A percentile compares a stretch with the other conserved stretches of the same genome.
phyloP scores from a whole-genome alignment of 1,140 invertebrate genomes.

The Drosophila erecta region DNA sequence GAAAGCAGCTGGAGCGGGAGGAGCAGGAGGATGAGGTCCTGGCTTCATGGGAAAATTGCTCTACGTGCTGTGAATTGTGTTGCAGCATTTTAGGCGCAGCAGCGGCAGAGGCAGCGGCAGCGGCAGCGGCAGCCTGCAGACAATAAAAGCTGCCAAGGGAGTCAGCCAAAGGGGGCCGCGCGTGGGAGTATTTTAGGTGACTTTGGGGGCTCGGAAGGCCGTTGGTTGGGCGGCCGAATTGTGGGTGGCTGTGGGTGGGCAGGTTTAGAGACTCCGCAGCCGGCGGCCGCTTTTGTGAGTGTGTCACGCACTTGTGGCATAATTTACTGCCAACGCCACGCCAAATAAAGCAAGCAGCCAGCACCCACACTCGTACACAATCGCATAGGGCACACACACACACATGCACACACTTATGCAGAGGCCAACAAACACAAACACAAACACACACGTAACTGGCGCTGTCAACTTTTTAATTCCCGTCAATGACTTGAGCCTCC shows the following conservation, averaged over 20 bases:
- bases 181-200: background rate
- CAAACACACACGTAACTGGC: slow-evolving; percentile 36
- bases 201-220: background rate
- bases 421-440: slow-evolving; percentile 19
- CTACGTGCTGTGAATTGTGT: slow-evolving; percentile 62
- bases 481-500: slow-evolving; percentile 48
- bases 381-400: background rate
- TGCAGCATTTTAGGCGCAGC: slow-evolving; percentile 58
- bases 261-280: slow-evolving; percentile 7
- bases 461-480: slow-evolving; percentile 53
- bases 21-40: background rate
- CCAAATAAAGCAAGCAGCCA: slow-evolving; percentile 39
- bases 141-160: slow-evolving; percentile 53
- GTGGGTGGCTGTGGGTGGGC: background rate
- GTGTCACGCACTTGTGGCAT: slow-evolving; percentile 75
- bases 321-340: slow-evolving; percentile 63
- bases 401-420: background rate
- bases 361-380: slow-evolving; percentile 13
- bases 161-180: background rate
- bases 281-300: slow-evolving; percentile 31
- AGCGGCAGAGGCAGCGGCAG: background rate
- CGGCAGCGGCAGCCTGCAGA: slow-evolving; percentile 36
- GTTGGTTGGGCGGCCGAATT: background rate
- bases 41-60: slow-evolving; percentile 56
- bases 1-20: background rate